Conservation (phyloP, 2,797 vertebrate genomes). For the Salmo trutta region DNA sequence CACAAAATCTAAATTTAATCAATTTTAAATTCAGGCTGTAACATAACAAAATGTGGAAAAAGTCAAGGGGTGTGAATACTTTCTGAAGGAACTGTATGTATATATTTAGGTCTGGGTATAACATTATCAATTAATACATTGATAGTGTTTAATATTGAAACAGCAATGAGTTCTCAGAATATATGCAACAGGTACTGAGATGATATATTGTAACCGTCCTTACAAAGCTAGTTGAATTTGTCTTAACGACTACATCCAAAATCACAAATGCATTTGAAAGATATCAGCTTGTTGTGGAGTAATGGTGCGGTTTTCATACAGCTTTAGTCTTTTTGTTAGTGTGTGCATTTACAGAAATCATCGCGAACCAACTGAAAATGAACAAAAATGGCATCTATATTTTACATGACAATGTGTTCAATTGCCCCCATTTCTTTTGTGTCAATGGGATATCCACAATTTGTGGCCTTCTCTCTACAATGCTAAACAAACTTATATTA, state of each 20-base stretch:
- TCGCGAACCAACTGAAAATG: neutral
- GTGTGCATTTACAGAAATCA: constrained; percentile 21
- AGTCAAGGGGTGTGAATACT: no score
- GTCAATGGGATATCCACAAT: constrained; percentile 38
- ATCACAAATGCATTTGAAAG: constrained; percentile 1
- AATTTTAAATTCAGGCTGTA: no score
- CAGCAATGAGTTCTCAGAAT: neutral
- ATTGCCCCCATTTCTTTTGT: constrained; percentile 23
- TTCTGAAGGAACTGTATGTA: neutral
- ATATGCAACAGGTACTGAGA: neutral
- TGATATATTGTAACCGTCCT: constrained; percentile 1
- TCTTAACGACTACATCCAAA: constrained; percentile 8
- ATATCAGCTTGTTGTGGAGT: neutral
- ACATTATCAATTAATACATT: neutral
- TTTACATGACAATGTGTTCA: constrained; percentile 38
- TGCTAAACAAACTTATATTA: constrained; percentile 70
- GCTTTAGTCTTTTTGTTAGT: constrained; percentile 22
- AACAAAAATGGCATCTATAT: constrained; percentile 23
- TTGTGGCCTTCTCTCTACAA: constrained; percentile 58
- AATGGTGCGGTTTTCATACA: constrained; percentile 27
- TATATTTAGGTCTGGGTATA: constrained; percentile 3
- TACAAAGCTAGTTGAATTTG: constrained; percentile 9
- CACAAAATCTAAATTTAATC: no score
- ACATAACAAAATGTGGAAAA: no score
- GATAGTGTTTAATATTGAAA: neutral